Evolutionary conservation across 2,888 invertebrate genomes (phyloP).

Genomic region (Andricus quercusramuli): DNA sequence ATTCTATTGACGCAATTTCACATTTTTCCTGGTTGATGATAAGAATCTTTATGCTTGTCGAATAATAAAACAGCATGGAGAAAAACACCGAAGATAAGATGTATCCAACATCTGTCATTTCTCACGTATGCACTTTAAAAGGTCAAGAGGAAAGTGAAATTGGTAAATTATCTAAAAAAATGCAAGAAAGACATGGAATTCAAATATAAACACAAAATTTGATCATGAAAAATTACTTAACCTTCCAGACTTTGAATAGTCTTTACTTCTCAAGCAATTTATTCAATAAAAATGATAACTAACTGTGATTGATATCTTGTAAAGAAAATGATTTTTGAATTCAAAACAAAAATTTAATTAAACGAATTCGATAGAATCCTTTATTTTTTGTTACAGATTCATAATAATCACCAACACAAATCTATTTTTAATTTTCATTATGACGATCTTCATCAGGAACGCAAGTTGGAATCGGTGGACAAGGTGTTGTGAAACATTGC

Average conservation of each 20-base stretch:
- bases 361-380: background rate
- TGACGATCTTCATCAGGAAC: conserved; percentile 58
- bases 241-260: too few relatives aligned
- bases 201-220: background rate
- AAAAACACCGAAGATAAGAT: conserved; percentile 90
- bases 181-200: conserved; percentile 92
- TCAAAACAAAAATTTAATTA: background rate
- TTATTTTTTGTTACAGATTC: background rate
- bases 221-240: too few relatives aligned
- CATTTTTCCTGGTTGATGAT: background rate
- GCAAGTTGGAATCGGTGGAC: conserved; percentile 61
- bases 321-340: background rate
- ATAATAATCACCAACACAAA: background rate
- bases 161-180: conserved; percentile 89
- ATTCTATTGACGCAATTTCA: conserved; percentile 3
- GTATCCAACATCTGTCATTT: conserved; percentile 88
- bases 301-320: background rate
- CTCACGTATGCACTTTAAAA: conserved; percentile 93
- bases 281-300: too few relatives aligned
- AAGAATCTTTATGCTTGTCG: background rate
- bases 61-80: conserved; percentile 84
- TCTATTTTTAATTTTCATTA: conserved; percentile 44
- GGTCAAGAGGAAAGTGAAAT: conserved; percentile 86
- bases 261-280: too few relatives aligned
- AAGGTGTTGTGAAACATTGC: conserved; percentile 56